A percentile compares a stretch with the other conserved stretches of the same genome.
Evolutionary conservation across 2,113 vertebrate genomes (phyloP).

Genomic region (Grallaria varia): DNA sequence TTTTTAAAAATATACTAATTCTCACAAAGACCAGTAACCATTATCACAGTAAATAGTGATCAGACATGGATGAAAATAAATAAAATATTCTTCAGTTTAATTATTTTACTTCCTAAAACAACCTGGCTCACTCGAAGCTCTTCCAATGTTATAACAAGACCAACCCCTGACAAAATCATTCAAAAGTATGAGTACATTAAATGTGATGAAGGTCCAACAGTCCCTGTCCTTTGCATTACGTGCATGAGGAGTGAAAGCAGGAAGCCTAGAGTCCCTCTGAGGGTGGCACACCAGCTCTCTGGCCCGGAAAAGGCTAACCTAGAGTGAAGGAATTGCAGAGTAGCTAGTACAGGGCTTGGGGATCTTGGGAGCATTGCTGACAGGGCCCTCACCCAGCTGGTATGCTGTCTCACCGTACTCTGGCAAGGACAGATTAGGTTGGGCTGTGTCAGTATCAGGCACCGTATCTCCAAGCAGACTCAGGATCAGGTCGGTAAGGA

Average conservation of each 20-base stretch:
- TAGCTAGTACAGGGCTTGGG: not conserved
- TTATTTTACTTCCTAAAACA: not conserved
- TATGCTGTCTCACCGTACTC: not conserved
- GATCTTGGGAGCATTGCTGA: not conserved
- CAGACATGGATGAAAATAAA: not conserved
- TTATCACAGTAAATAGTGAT: not conserved
- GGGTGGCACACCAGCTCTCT: not conserved
- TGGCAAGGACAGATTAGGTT: not conserved
- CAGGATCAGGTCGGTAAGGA: not conserved
- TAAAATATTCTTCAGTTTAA: not conserved
- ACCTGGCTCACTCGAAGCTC: not conserved
- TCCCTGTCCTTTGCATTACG: not conserved
- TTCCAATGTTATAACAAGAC: not conserved
- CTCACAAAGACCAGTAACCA: not conserved
- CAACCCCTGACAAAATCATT: not conserved
- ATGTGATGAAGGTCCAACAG: fast-evolving
- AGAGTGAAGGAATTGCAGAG: not conserved
- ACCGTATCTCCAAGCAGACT: not conserved
- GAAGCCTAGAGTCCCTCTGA: not conserved
- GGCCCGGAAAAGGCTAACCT: fast-evolving
- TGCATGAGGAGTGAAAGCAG: not conserved
- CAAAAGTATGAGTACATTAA: not conserved
- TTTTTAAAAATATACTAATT: not conserved
- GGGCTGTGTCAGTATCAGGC: not conserved
- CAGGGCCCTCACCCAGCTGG: fast-evolving